A percentile compares a stretch with the other conserved stretches of the same genome.
These are phyloP conservation scores for Cranoglanis bouderius DNA, from an alignment of 2,113 vertebrate genomes.

Conservation along the genomic window DNA sequence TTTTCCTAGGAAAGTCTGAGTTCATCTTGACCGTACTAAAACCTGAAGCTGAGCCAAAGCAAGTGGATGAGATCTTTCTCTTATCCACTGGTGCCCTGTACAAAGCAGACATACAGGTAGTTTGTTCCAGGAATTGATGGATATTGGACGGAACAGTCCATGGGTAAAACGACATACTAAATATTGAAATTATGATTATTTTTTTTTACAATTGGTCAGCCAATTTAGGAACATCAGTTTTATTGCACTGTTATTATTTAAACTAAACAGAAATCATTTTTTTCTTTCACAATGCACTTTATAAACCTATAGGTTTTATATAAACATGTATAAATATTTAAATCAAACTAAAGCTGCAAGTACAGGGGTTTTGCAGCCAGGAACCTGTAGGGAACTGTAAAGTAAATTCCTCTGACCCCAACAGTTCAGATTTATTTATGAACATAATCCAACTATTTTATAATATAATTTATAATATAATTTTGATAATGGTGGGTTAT, in stretches of 20 bases:
- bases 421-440: not conserved
- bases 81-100: constrained; percentile 77
- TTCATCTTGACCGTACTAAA: constrained; percentile 77
- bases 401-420: not conserved
- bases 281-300: not conserved
- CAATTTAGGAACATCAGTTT: not conserved
- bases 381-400: not conserved
- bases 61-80: constrained; percentile 79
- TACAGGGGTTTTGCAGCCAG: not conserved
- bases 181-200: not conserved
- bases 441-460: not conserved
- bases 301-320: not conserved
- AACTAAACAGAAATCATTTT: not conserved
- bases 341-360: not conserved
- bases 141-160: not conserved
- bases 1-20: constrained; percentile 74
- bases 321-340: not conserved
- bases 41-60: constrained; percentile 68
- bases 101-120: constrained; percentile 86
- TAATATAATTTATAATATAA: no score
- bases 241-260: not conserved
- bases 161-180: not conserved
- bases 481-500: not conserved
- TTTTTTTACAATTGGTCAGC: not conserved
- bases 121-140: not conserved